A percentile compares a stretch with the other conserved stretches of the same genome.
These are phyloP conservation scores for Siniperca scherzeri DNA, from an alignment of 2,797 vertebrate species.

Conservation along the genomic window DNA sequence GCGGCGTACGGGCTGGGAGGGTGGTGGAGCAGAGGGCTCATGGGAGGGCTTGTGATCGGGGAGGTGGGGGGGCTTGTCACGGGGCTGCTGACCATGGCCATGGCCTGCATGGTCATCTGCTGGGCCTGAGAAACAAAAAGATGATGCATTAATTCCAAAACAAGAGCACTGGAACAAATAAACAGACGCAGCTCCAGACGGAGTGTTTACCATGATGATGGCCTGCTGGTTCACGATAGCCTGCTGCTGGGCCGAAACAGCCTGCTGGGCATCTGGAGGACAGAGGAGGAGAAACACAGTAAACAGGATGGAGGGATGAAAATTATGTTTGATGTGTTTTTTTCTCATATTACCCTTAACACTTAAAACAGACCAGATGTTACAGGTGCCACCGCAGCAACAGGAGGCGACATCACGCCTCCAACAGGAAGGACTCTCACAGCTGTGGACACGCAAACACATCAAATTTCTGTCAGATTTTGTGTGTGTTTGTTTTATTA, in stretches of 20 bases:
- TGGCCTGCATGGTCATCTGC: conserved; percentile 91
- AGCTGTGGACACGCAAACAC: conserved; percentile 67
- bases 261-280: conserved; percentile 84
- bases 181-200: conserved; percentile 46
- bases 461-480: conserved; percentile 27
- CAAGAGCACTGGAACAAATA: conserved; percentile 17
- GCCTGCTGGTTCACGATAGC: conserved; percentile 88
- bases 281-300: conserved; percentile 37
- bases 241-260: conserved; percentile 78
- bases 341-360: conserved; percentile 47
- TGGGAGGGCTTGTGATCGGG: conserved; percentile 79
- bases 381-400: conserved; percentile 76
- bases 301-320: conserved; percentile 35
- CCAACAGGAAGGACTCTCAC: conserved; percentile 84
- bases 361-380: conserved; percentile 73
- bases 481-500: conserved; percentile 18
- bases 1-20: conserved; percentile 72
- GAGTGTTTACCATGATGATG: conserved; percentile 85
- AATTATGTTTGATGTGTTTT: conserved; percentile 29
- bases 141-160: conserved; percentile 16
- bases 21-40: conserved; percentile 71
- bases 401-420: conserved; percentile 79
- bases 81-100: conserved; percentile 84
- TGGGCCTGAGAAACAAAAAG: conserved; percentile 84
- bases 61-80: conserved; percentile 78